Conservation (phyloP, 2,113 vertebrate species). For the Oxyura jamaicensis region DNA sequence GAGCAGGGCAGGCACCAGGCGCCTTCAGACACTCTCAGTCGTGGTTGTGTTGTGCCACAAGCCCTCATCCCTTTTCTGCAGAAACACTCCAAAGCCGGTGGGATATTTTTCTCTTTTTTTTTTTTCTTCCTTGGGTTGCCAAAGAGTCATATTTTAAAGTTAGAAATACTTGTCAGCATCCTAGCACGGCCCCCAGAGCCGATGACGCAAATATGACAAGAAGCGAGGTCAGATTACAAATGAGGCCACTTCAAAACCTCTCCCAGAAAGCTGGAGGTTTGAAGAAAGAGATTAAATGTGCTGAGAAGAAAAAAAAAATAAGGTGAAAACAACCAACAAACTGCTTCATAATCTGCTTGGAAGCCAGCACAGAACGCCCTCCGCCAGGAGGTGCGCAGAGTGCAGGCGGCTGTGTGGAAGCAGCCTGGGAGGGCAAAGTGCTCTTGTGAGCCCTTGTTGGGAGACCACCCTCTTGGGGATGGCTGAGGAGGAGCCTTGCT, state of each 20-base stretch:
- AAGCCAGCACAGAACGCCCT: not conserved
- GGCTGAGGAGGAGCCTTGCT: not conserved
- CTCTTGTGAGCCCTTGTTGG: not conserved
- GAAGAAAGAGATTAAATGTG: not conserved
- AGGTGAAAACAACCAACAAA: not conserved
- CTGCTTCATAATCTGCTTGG: not conserved
- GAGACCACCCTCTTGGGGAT: not conserved
- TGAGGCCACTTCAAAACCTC: constrained; percentile 11
- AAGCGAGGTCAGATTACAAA: not conserved
- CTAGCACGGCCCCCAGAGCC: not conserved
- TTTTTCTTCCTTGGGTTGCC: not conserved
- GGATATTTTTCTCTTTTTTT: not conserved
- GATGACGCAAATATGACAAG: not conserved
- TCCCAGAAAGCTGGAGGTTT: not conserved
- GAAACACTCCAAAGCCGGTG: not conserved
- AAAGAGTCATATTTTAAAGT: not conserved
- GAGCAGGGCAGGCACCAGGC: not conserved
- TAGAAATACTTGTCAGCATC: not conserved
- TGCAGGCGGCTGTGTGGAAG: too few species aligned
- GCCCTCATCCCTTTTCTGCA: not conserved
- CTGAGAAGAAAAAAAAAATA: not conserved
- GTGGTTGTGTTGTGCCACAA: not conserved
- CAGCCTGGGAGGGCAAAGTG: not conserved
- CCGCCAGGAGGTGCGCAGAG: not conserved
- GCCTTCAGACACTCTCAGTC: not conserved